A percentile compares a stretch with the other conserved stretches of the same genome.
phyloP scores from a whole-genome alignment of 2,888 invertebrate species.

The Netelia melanura region DNA sequence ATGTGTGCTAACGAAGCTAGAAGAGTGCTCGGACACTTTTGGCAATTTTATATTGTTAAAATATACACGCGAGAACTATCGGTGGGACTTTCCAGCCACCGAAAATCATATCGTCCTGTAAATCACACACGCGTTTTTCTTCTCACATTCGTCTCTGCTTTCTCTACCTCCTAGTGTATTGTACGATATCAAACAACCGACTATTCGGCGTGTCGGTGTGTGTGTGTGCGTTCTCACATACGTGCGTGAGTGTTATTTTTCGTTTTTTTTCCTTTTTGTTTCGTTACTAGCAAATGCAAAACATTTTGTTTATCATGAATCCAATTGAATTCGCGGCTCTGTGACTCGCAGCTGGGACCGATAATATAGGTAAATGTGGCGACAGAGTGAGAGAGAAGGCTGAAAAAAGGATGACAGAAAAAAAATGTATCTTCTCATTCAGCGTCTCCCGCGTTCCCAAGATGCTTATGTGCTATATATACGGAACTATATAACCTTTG shows the following conservation, averaged over 20 bases:
- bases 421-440: conserved; percentile 45
- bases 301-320: conserved; percentile 80
- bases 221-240: conserved; percentile 29
- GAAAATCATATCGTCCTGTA: conserved; percentile 51
- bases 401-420: conserved; percentile 43
- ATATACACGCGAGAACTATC: conserved; percentile 39
- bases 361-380: conserved; percentile 77
- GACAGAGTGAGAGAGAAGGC: conserved; percentile 16
- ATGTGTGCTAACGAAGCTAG: conserved; percentile 47
- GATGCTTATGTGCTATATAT: conserved; percentile 48
- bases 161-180: not conserved
- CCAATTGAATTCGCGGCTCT: conserved; percentile 74
- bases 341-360: conserved; percentile 77
- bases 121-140: conserved; percentile 32
- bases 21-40: conserved; percentile 62
- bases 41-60: conserved; percentile 59
- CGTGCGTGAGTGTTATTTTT: conserved; percentile 58
- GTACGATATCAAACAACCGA: conserved; percentile 55
- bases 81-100: conserved; percentile 59
- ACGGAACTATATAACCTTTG: conserved; percentile 62
- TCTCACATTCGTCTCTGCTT: not conserved
- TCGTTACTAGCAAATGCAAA: conserved; percentile 63
- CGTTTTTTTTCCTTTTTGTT: conserved; percentile 69
- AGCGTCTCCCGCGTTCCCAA: conserved; percentile 64
- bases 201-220: conserved; percentile 51